Conservation (phyloP, 1,140 invertebrate species). For the Pogonomyrmex californicus region DNA sequence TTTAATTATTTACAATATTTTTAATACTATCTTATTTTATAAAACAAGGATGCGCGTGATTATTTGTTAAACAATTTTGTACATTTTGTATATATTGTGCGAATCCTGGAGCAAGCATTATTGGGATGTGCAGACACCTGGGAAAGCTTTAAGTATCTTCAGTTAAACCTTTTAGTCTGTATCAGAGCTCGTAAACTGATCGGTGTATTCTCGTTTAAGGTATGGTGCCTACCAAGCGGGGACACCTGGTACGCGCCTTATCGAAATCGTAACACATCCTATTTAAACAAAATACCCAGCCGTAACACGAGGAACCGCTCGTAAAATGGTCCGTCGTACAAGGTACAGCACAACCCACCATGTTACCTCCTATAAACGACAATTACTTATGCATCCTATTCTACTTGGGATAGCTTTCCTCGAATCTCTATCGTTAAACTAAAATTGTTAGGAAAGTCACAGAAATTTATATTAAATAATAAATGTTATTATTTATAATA, state of each 20-base stretch:
- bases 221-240: slow-evolving; percentile 15
- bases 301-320: slow-evolving; percentile 58
- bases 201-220: slow-evolving; percentile 17
- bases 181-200: slow-evolving; percentile 56
- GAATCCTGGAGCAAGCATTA: not conserved
- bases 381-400: slow-evolving; percentile 73
- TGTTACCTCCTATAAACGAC: slow-evolving; percentile 66
- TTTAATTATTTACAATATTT: not conserved
- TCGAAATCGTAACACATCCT: slow-evolving; percentile 61
- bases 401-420: slow-evolving; percentile 4
- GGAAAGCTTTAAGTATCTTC: slow-evolving; percentile 29
- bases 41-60: not conserved
- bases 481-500: too few relatives aligned
- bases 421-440: slow-evolving; percentile 13
- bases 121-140: not conserved
- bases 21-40: not conserved
- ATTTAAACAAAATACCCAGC: slow-evolving; percentile 74
- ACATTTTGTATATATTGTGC: not conserved
- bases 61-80: not conserved
- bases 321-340: slow-evolving; percentile 68
- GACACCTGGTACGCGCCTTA: slow-evolving; percentile 64
- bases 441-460: not conserved
- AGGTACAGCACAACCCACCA: slow-evolving; percentile 52
- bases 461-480: not conserved
- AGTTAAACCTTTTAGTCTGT: slow-evolving; percentile 39